A percentile compares a stretch with the other conserved stretches of the same genome.
These are phyloP conservation scores for Bombycilla garrulus DNA, from an alignment of 2,113 vertebrate species.

Conservation along the genomic window DNA sequence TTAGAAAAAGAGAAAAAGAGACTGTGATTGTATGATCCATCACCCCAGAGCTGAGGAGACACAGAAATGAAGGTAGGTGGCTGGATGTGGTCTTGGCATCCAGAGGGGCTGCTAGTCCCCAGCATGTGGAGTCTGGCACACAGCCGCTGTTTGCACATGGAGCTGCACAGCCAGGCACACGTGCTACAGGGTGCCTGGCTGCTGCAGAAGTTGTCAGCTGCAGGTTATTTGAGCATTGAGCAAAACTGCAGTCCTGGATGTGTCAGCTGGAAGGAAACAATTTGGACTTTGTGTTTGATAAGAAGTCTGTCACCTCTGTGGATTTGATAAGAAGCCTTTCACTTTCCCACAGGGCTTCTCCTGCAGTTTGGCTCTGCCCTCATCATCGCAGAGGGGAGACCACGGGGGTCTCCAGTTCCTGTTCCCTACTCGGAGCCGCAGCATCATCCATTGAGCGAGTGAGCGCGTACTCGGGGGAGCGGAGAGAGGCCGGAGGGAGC, in stretches of 20 bases:
- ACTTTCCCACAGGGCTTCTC: not conserved
- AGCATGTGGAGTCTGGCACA: not conserved
- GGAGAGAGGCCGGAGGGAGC: not conserved
- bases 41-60: not conserved
- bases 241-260: not conserved
- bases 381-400: not conserved
- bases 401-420: not conserved
- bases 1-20: not conserved
- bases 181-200: not conserved
- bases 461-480: not conserved
- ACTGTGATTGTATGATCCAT: not conserved
- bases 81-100: not conserved
- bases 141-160: not conserved
- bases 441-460: too few relatives aligned
- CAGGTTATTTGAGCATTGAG: fast-evolving
- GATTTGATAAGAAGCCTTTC: not conserved
- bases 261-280: not conserved
- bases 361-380: not conserved
- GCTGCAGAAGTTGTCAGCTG: not conserved
- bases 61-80: not conserved
- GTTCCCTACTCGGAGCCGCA: not conserved
- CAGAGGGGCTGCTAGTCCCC: not conserved
- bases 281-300: not conserved
- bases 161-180: not conserved
- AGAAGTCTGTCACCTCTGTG: not conserved